phyloP scores from a whole-genome alignment of 2,797 vertebrate genomes.

The Distichodus sexfasciatus region DNA sequence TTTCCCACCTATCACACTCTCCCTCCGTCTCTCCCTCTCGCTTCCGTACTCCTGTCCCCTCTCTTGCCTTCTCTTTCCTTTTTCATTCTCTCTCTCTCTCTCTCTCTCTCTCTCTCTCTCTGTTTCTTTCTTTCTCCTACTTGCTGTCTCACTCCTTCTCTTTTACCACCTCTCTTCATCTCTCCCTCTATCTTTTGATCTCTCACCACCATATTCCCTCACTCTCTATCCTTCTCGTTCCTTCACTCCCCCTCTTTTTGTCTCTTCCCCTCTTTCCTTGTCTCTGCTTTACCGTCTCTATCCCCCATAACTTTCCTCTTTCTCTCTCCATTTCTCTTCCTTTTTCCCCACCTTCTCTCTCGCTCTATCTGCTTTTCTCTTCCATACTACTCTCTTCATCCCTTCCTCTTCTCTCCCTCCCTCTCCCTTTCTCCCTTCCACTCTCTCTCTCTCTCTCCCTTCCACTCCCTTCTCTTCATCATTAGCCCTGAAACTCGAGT shows the following conservation, averaged over 20 bases:
- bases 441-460: not conserved
- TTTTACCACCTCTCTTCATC: no score
- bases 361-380: not conserved
- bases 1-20: not conserved
- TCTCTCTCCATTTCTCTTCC: not conserved
- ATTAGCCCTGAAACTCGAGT: slow-evolving; percentile 31
- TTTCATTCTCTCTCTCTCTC: not conserved
- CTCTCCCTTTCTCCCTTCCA: not conserved
- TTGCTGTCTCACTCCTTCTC: not conserved
- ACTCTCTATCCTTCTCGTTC: not conserved
- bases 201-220: not conserved
- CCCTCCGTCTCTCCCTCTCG: not conserved
- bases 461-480: not conserved
- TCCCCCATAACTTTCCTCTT: not conserved
- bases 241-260: no score
- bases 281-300: not conserved
- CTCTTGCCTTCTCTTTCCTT: not conserved
- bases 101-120: no score
- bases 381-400: not conserved
- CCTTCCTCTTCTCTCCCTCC: not conserved
- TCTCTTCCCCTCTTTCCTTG: no score
- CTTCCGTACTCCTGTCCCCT: not conserved
- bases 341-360: not conserved
- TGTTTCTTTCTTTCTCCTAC: no score
- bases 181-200: no score